Evolutionary conservation across 2,113 vertebrate genomes (phyloP), one percentile per base, ranked within the genome.

Genomic region (Calidris pugnax): DNA sequence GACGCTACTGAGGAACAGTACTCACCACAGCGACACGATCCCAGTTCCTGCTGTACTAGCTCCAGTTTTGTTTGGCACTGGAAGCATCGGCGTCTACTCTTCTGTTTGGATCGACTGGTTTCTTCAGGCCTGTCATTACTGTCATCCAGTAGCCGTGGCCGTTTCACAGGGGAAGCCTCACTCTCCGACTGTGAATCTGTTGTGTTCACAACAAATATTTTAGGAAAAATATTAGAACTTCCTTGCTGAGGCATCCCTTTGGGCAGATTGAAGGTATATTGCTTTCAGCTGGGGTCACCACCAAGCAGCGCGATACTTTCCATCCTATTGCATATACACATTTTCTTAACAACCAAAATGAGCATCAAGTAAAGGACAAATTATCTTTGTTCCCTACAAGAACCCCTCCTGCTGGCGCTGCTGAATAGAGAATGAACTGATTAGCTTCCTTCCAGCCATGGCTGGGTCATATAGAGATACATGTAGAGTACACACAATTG

Each of bases 1-100:
- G 69, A 68, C 0, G 4, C 89, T 56, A 17, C 69, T 76, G 69
- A 45, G 84, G n/a, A 12, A 8, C 28, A 59, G 83, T 95, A 97
- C 99, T 98, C 97, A 99, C 99, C 99, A 91, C 99, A 99, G 97
- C 99, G 99, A 98, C 99, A 99, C 4, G 99, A 99, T 97, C 99
- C 99, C 98, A 99, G 96, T 85, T 99, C 99, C 97, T 99, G 99
- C 97, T 99, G 99, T 90, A 99, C 99, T 97, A 99, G 98, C 97
- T 99, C 99, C 98, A 99, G 99, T 98, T 99, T 99, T 98, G 98
- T 99, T 98, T 99, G 99, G 98, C 99, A 99, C 98, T 99, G 98
- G 98, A 99, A 99, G 98, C 99, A 99, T 83, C 99, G 99, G 87
- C 99, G 99, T 96, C 99, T 99, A 95, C 98, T 99, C 98, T 99